Evolutionary conservation across 23 tunicate species (phyloP), one percentile per base, ranked within the genome.

Genomic region (Diplosoma virens): DNA sequence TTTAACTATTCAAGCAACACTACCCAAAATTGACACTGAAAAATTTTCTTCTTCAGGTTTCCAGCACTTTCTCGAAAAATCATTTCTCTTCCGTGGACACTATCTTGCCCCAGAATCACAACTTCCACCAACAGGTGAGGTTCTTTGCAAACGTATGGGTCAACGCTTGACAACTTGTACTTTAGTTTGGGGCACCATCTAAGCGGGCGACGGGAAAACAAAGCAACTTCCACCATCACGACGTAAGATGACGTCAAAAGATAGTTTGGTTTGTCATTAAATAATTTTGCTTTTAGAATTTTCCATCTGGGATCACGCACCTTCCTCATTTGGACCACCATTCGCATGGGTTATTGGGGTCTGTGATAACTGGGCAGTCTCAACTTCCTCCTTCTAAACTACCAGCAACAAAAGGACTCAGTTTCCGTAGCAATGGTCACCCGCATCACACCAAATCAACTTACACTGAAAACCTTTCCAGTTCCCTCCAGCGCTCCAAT

Each of bases 351-450:
- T 25, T 61, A 14, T 63, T 58, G 9, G 67, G 47, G 17, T 30
- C 73, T 7, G 27, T 59, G 29, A 75, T 63, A 4, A 55, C 22
- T 33, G 35, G 29, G 20, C 86, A 71, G 30, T 67, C 37, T 24
- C 87, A 82, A 29, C 69, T 72, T 17, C 87, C 85, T 33, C 86
- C 86, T 53, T 80, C 84, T 34, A 89, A 89, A 61, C 81, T 84
- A 14, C 89, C 89, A 5, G 68, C 86, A 9, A 73, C 94, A 0
- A 89, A 89, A 32, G 63, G 73, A 7, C 58, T 82, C 63, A 71
- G 84, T 1, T 89, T 75, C 66, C 77, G 87, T 24, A 36, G 64
- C 53, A 59, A 67, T 34, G 92, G 84, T n/a, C 75, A 64, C 21
- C 41, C 73, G 20, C 31, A 24, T 25, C 83, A 78, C 32, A n/a